phyloP scores from a whole-genome alignment of 2,113 vertebrate genomes.

The Neogobius melanostomus region DNA sequence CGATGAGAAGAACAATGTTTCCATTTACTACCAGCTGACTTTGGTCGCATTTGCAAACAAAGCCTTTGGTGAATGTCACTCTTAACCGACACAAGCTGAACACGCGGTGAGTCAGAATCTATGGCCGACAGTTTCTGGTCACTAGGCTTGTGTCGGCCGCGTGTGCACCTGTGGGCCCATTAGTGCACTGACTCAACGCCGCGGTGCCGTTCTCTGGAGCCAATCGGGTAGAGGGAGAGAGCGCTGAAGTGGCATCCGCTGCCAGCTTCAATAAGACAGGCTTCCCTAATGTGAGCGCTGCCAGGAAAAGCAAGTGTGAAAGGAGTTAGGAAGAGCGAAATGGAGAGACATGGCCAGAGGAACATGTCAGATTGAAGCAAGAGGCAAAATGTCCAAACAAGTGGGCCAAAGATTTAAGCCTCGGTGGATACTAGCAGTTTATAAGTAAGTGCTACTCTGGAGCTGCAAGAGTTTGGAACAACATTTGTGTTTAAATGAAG shows the following conservation, averaged over 20 bases:
- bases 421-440: constrained; percentile 38
- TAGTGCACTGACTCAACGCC: not conserved
- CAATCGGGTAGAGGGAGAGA: constrained; percentile 9
- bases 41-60: not conserved
- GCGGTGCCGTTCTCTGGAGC: constrained; percentile 4
- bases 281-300: constrained; percentile 22
- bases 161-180: constrained; percentile 24
- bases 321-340: constrained; percentile 23
- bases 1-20: no score
- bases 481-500: no score
- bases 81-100: not conserved
- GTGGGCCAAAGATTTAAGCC: constrained; percentile 38
- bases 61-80: not conserved
- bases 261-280: constrained; percentile 40
- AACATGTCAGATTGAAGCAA: constrained; percentile 50
- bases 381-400: constrained; percentile 48
- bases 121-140: not conserved
- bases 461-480: not conserved
- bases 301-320: constrained; percentile 40
- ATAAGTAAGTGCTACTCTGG: constrained; percentile 22
- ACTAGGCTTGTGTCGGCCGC: not conserved
- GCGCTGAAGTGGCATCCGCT: constrained; percentile 20
- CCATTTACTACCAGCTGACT: no score
- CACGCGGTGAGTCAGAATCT: not conserved
- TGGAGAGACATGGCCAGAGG: constrained; percentile 37